phyloP scores from a whole-genome alignment of 2,888 invertebrate species.

The Sesamia inferens region DNA sequence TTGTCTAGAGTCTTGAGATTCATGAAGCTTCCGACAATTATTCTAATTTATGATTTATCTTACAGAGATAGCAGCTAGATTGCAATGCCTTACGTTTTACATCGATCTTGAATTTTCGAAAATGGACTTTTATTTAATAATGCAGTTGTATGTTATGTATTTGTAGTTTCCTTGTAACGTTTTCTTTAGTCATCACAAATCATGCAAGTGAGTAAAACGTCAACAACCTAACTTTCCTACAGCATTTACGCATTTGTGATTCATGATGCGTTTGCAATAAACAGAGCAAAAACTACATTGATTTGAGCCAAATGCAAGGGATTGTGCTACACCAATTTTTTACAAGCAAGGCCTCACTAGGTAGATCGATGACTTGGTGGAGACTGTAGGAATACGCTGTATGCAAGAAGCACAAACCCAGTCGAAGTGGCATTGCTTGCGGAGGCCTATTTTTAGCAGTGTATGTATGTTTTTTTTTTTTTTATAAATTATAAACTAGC shows the following conservation, averaged over 20 bases:
- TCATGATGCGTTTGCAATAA: background rate
- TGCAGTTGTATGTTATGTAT: background rate
- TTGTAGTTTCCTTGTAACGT: background rate
- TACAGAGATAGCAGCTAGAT: background rate
- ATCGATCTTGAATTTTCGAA: background rate
- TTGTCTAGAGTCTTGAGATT: background rate
- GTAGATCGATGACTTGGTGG: background rate
- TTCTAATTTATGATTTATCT: background rate
- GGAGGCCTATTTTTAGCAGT: background rate
- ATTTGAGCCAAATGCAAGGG: background rate
- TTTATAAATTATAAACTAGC: too few relatives aligned
- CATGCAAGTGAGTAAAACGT: background rate
- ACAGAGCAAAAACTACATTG: background rate
- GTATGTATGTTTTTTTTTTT: too few relatives aligned
- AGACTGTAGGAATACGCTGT: background rate
- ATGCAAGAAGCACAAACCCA: background rate
- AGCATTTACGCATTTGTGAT: background rate
- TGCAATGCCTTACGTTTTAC: background rate
- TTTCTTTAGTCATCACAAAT: constrained; percentile 5
- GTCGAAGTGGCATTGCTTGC: background rate
- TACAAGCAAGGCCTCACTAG: background rate
- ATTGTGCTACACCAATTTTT: background rate
- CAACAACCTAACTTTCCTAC: background rate
- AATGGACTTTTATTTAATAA: constrained; percentile 1
- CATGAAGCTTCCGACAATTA: background rate